Evolutionary conservation across 2,888 invertebrate genomes (phyloP), one percentile per base, ranked within the genome.

Genomic region (Drosophila ustulata): DNA sequence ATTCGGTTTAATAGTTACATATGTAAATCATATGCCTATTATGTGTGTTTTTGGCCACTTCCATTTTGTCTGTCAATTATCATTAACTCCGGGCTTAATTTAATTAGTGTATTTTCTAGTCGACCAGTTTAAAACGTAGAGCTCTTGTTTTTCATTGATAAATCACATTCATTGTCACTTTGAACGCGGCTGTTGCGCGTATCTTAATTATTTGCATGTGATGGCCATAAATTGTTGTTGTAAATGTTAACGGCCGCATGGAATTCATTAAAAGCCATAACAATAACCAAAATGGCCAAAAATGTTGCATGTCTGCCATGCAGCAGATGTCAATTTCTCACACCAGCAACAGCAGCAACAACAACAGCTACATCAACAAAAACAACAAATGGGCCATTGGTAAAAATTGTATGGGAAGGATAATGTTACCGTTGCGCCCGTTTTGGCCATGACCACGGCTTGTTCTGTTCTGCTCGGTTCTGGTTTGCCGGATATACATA

Each of bases 141-240:
- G 26, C 3, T 25, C 45, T 59, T 37, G 39, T 72, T 68, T 26
- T 34, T 52, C 26, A 66, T 46, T 50, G 61, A 66, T 66, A 63
- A 76, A 76, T 66, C 62, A 55, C 65, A 66, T 72, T 69, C 59
- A 62, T 62, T 79, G 82, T 62, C 79, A 75, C 61, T 58, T 50
- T 50, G 55, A 49, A 23, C 46, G 50, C 68, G 47, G 50, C 41
- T 47, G 62, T 58, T 59, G 53, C 52, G 66, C 61, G 53, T 68
- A 79, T 82, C 82, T 81, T 78, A 71, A 79, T 82, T 79, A 79
- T 82, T 79, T 72, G 76, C 63, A 66, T 75, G 66, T 47, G 59
- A 45, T 34, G 62, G 30, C 34, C 43, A 56, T 61, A 64, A 56
- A 49, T 68, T 63, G 49, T 66, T 66, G 59, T 63, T 66, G 63